These are phyloP conservation scores for Phylloscopus whistleri DNA, from an alignment of 2,113 vertebrate genomes.

Conservation along the genomic window DNA sequence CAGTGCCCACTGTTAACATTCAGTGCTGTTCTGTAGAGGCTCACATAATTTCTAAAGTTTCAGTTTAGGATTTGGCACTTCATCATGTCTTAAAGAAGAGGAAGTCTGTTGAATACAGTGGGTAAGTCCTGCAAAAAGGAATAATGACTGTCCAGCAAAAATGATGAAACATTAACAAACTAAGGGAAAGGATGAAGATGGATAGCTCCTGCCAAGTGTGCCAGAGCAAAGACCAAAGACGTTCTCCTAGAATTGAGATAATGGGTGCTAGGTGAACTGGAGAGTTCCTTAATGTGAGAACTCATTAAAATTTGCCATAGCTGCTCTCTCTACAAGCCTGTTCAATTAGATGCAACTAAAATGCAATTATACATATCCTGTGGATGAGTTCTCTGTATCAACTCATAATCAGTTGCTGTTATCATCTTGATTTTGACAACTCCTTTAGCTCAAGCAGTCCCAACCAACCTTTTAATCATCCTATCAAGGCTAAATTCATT, in stretches of 20 bases:
- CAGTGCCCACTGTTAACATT: neutral
- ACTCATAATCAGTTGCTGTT: neutral
- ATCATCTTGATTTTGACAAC: neutral
- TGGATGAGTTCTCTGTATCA: neutral
- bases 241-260: neutral
- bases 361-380: neutral
- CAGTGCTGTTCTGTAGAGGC: neutral
- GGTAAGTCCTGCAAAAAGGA: neutral
- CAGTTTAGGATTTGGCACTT: neutral
- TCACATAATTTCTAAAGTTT: neutral
- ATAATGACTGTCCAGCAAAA: neutral
- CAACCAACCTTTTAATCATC: neutral
- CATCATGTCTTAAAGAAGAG: neutral
- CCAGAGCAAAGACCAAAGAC: neutral
- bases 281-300: neutral
- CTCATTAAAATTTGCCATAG: neutral
- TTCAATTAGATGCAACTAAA: neutral
- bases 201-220: neutral
- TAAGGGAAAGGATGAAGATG: neutral
- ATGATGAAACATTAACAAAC: neutral
- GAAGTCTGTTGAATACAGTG: neutral
- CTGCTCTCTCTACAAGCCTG: neutral
- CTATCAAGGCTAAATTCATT: neutral
- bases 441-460: neutral
- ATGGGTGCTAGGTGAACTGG: neutral